Evolutionary conservation across 1,140 invertebrate genomes (phyloP).

Genomic region (Cylas formicarius): DNA sequence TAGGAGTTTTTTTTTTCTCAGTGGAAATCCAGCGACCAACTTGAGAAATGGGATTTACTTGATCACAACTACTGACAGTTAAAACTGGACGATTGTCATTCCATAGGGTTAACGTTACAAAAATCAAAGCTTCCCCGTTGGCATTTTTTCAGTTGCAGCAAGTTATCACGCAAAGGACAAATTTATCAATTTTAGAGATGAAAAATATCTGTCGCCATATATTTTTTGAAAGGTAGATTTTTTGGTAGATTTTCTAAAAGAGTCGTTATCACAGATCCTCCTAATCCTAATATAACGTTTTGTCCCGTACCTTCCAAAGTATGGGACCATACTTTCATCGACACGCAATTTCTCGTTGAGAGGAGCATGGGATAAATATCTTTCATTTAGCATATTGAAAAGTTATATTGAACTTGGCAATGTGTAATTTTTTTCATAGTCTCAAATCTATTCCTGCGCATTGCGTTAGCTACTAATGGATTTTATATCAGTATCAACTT

Average conservation of each 20-base stretch:
- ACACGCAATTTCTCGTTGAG: slow-evolving; percentile 15
- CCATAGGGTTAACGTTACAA: too few species aligned
- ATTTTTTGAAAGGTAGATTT: slow-evolving; percentile 24
- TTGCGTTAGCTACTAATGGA: slow-evolving; percentile 12
- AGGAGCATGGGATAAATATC: slow-evolving; percentile 10
- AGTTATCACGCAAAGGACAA: too few species aligned
- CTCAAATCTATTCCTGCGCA: slow-evolving; percentile 25
- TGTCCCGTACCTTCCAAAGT: slow-evolving; percentile 16
- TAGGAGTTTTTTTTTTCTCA: slow-evolving; percentile 26
- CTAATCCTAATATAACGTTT: slow-evolving; percentile 25
- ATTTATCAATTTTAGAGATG: slow-evolving; percentile 18
- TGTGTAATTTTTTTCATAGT: slow-evolving; percentile 15
- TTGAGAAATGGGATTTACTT: slow-evolving; percentile 22
- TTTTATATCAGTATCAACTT: slow-evolving; percentile 19
- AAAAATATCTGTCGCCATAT: slow-evolving; percentile 22
- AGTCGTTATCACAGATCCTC: slow-evolving; percentile 19
- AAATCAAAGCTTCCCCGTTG: too few species aligned
- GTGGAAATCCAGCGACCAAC: slow-evolving; percentile 30
- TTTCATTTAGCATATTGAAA: slow-evolving; percentile 13
- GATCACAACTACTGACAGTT: slow-evolving; percentile 33
- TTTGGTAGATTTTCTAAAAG: slow-evolving; percentile 14
- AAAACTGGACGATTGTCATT: slow-evolving; percentile 9
- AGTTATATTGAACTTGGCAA: slow-evolving; percentile 12
- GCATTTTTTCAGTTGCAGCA: too few species aligned
- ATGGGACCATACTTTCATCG: slow-evolving; percentile 22